A percentile compares a stretch with the other conserved stretches of the same genome.
Conservation (phyloP, 2,888 invertebrate genomes). For the Stegophylla sp. region DNA sequence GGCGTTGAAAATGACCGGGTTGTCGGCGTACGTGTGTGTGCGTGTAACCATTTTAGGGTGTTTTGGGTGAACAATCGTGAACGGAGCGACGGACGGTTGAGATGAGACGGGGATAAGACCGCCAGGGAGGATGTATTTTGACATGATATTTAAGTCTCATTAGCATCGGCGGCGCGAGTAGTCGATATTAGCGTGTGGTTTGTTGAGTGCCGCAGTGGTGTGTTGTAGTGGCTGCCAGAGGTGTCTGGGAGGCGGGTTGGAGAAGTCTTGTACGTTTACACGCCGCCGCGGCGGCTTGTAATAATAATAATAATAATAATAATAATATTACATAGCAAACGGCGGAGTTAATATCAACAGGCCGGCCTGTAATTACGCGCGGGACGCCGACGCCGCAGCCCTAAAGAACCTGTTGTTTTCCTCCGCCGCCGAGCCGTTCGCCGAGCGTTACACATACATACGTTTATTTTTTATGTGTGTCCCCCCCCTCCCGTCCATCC, state of each 20-base stretch:
- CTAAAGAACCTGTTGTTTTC: slow-evolving; percentile 40
- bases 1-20: slow-evolving; percentile 55
- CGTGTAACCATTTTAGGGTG: slow-evolving; percentile 46
- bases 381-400: slow-evolving; percentile 30
- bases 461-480: too few relatives aligned
- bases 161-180: slow-evolving; percentile 33
- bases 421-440: too few relatives aligned
- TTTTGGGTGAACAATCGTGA: background rate
- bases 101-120: slow-evolving; percentile 23
- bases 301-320: slow-evolving; percentile 33
- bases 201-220: too few relatives aligned
- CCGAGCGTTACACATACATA: too few relatives aligned
- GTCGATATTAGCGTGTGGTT: too few relatives aligned
- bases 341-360: slow-evolving; percentile 58
- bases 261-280: background rate
- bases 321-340: slow-evolving; percentile 39
- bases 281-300: background rate
- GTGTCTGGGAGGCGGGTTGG: slow-evolving; percentile 22
- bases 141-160: slow-evolving; percentile 59
- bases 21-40: background rate
- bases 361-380: slow-evolving; percentile 57
- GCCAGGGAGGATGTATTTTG: slow-evolving; percentile 55
- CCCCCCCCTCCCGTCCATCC: too few relatives aligned
- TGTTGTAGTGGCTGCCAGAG: too few relatives aligned
- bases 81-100: background rate